phyloP scores from a whole-genome alignment of 2,113 vertebrate species.

The Podarcis muralis region DNA sequence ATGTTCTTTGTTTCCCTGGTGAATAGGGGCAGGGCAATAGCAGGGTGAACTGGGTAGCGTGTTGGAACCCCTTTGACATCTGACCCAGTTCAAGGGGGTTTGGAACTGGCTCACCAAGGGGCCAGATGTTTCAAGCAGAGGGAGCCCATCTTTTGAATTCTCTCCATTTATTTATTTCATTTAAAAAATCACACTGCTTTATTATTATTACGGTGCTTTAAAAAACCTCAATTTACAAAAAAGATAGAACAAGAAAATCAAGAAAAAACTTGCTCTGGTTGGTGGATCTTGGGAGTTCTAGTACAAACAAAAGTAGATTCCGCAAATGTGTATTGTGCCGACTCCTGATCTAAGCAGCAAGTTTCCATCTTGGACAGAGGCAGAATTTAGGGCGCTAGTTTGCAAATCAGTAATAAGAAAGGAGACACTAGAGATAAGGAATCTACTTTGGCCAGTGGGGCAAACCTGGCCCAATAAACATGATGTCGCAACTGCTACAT shows the following conservation, averaged over 20 bases:
- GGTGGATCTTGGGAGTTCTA: no score
- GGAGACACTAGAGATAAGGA: neutral
- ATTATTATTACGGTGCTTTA: no score
- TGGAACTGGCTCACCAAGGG: neutral
- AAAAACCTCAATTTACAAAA: no score
- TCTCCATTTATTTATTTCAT: no score
- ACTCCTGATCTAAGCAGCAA: neutral
- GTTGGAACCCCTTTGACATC: neutral
- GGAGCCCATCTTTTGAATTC: no score
- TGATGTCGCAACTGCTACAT: neutral
- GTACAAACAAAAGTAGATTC: no score
- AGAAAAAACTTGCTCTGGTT: no score
- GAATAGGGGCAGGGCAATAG: neutral
- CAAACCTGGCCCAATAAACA: neutral
- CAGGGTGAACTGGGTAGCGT: neutral
- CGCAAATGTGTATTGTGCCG: no score
- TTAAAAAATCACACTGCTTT: no score
- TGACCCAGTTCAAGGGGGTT: neutral
- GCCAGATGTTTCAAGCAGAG: no score
- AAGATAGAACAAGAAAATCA: no score
- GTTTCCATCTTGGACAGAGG: neutral
- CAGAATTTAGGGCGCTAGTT: neutral
- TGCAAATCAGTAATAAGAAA: neutral
- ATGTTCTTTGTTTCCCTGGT: neutral
- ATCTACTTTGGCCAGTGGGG: neutral